phyloP scores from a whole-genome alignment of 2,113 vertebrate species.

The Melanotaenia duboulayi region DNA sequence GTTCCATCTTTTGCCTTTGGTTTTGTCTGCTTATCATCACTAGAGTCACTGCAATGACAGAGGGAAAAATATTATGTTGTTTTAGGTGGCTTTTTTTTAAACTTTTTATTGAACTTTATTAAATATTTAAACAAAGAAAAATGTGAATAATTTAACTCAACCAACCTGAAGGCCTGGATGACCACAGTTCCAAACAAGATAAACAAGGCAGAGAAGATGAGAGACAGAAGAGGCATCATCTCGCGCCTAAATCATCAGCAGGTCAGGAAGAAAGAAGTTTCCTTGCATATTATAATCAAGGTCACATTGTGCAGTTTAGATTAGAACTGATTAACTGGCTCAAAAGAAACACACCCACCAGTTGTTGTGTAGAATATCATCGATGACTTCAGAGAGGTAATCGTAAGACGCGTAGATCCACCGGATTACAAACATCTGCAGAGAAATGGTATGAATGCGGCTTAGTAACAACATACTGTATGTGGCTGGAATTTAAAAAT shows the following conservation, averaged over 20 bases:
- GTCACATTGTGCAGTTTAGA: neutral
- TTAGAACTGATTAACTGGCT: neutral
- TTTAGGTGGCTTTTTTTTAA: neutral
- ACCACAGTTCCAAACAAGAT: conserved; percentile 97
- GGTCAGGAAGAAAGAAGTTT: neutral
- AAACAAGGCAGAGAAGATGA: conserved; percentile 95
- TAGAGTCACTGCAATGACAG: conserved; percentile 86
- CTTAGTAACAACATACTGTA: neutral
- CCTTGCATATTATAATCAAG: neutral
- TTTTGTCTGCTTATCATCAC: conserved; percentile 86
- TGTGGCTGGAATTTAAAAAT: neutral
- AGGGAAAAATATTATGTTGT: neutral
- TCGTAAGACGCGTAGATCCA: conserved; percentile 89
- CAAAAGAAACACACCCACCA: conserved; percentile 81
- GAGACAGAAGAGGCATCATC: conserved; percentile 96
- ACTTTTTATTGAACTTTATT: neutral
- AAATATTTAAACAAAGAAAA: neutral
- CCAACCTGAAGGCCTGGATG: conserved; percentile 95
- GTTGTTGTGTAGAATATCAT: conserved; percentile 92
- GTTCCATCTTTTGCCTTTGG: conserved; percentile 85
- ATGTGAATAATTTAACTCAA: fast-evolving
- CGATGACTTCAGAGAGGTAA: conserved; percentile 88
- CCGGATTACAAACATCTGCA: conserved; percentile 91
- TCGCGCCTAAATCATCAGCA: conserved; percentile 86
- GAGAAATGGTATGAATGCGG: neutral